Percentiles rank a stretch among this genome's conserved stretches.
These are phyloP conservation scores for Portevinia maculata DNA, from an alignment of 2,888 invertebrate species.

Conservation along the genomic window DNA sequence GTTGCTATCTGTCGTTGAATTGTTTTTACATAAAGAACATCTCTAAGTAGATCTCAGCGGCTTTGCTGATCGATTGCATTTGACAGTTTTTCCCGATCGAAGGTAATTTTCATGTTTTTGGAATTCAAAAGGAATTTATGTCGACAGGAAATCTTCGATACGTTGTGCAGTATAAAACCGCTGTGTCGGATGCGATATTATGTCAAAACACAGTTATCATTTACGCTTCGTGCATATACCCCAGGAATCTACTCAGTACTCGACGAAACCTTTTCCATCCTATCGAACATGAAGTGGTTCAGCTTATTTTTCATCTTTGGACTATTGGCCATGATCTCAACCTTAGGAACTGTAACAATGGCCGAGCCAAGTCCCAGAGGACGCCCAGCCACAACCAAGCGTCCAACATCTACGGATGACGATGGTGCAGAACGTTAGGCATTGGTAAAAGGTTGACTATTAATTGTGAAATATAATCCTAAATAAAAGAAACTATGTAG, in stretches of 20 bases:
- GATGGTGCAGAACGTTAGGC: constrained; percentile 61
- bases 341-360: constrained; percentile 76
- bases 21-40: constrained; percentile 15
- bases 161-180: constrained; percentile 51
- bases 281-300: constrained; percentile 79
- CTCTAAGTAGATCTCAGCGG: constrained; percentile 12
- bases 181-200: not conserved
- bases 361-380: constrained; percentile 79
- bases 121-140: constrained; percentile 41
- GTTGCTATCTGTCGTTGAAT: constrained; percentile 30
- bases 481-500: constrained; percentile 33
- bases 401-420: constrained; percentile 77
- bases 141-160: constrained; percentile 37
- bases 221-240: constrained; percentile 30
- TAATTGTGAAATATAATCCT: constrained; percentile 10
- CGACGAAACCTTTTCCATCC: constrained; percentile 1
- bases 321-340: constrained; percentile 79
- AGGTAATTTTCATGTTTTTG: constrained; percentile 41
- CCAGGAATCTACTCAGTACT: constrained; percentile 22
- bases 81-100: constrained; percentile 68
- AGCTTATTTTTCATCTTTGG: constrained; percentile 78
- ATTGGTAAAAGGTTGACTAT: not conserved
- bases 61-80: constrained; percentile 66
- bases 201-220: constrained; percentile 46
- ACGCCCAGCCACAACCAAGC: constrained; percentile 79